Evolutionary conservation across 2,888 invertebrate species (phyloP), one percentile per base, ranked within the genome.

Genomic region (Lysandra coridon): DNA sequence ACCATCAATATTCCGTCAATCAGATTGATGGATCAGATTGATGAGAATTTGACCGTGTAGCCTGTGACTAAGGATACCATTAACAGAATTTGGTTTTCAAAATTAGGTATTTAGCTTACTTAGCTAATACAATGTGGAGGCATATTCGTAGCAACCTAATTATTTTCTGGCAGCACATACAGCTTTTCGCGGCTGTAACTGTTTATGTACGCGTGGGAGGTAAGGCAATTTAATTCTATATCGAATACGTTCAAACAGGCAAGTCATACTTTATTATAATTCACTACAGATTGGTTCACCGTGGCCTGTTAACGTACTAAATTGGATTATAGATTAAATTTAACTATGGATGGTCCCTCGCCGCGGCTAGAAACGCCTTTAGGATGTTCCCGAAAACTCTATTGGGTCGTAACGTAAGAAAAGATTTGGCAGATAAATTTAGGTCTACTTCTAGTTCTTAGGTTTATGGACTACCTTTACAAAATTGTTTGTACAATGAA

Each of bases 261-360:
- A 79, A 79, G 79, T 80, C 80, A 80, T 77, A 57, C 78, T 79
- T 80, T 80, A 79, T 80, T 79, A 79, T 78, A 79, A 74, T 40
- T 75, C 57, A 79, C 79, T 74, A 62, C 60, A 79, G 74, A 79
- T 64, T 79, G 79, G 40, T 74, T 79, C 60, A 79, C 79, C 44
- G 62, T 44, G 44, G 62, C 79, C 74, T 74, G 79, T 74, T 75
- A 79, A 79, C 74, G 75, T 79, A 74, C 75, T 76, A 57, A 76
- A 79, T 79, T 79, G 75, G 79, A 79, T 79, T 79, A 79, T 74
- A 79, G 75, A 79, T 79, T 79, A 62, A 79, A 79, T 79, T 79
- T 62, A 62, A 74, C 60, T 60, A 79, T 74, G 57, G 33, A 60
- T 60, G 30, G 44, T 10, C 74, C 79, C 53, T 6, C 40, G 23